Percentiles rank a stretch among this genome's conserved stretches.
Evolutionary conservation across 2,113 vertebrate genomes (phyloP).

Genomic region (Euleptes europaea): DNA sequence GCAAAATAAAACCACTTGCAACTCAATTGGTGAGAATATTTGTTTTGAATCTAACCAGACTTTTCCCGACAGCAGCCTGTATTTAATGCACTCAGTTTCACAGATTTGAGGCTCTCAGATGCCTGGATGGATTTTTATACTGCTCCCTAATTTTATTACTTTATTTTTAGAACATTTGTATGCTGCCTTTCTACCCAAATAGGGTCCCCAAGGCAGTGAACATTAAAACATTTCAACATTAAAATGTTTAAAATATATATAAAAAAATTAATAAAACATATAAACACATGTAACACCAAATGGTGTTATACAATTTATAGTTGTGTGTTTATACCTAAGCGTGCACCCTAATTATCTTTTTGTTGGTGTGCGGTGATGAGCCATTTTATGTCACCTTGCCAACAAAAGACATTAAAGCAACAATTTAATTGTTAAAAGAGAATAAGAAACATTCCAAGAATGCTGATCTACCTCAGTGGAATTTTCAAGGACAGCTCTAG

Average conservation of each 20-base stretch:
- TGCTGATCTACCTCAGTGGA: background rate
- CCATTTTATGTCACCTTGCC: too few species aligned
- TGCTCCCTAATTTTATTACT: background rate
- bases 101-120: background rate
- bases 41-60: background rate
- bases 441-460: background rate
- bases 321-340: too few species aligned
- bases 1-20: background rate
- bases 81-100: background rate
- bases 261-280: background rate
- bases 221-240: too few species aligned
- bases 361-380: too few species aligned
- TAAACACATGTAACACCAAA: background rate
- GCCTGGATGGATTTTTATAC: background rate
- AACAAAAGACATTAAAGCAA: background rate
- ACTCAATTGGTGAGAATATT: background rate
- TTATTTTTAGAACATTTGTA: background rate
- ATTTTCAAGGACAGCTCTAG: background rate
- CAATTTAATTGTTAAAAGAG: background rate
- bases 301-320: too few species aligned
- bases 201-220: background rate
- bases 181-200: background rate
- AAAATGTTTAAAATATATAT: too few species aligned
- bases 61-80: background rate
- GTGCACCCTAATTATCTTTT: too few species aligned